phyloP scores from a whole-genome alignment of 2,113 vertebrate genomes.

The Mystacornis crossleyi region DNA sequence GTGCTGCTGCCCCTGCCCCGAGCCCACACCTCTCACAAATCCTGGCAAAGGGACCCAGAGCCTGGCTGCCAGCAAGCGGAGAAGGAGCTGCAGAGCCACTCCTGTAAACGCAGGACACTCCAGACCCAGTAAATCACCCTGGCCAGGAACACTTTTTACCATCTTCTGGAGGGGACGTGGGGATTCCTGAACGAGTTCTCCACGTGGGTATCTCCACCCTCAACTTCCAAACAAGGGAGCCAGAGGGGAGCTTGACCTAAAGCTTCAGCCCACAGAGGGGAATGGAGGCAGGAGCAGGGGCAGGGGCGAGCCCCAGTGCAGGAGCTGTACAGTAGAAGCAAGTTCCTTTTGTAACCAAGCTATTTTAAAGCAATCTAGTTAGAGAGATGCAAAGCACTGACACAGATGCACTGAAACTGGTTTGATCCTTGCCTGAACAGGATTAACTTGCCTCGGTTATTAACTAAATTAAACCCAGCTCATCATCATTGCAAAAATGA shows the following conservation, averaged over 20 bases:
- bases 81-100: background rate
- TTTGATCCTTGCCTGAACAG: constrained; percentile 45
- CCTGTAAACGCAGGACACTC: background rate
- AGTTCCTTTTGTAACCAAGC: background rate
- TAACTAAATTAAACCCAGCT: constrained; percentile 42
- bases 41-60: background rate
- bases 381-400: constrained; percentile 27
- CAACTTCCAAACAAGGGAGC: background rate
- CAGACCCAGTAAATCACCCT: background rate
- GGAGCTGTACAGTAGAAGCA: background rate
- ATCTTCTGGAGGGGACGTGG: background rate
- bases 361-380: background rate
- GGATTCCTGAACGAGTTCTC: background rate
- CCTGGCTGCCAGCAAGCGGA: background rate
- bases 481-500: constrained; percentile 17
- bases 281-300: background rate
- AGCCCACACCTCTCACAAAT: background rate
- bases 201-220: accelerated
- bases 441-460: constrained; percentile 42
- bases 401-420: constrained; percentile 33
- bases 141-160: background rate
- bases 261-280: background rate
- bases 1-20: too few relatives aligned
- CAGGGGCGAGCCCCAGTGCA: background rate
- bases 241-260: background rate